These are phyloP conservation scores for Siniperca undulata DNA, from an alignment of 2,797 vertebrate genomes.

Conservation along the genomic window DNA sequence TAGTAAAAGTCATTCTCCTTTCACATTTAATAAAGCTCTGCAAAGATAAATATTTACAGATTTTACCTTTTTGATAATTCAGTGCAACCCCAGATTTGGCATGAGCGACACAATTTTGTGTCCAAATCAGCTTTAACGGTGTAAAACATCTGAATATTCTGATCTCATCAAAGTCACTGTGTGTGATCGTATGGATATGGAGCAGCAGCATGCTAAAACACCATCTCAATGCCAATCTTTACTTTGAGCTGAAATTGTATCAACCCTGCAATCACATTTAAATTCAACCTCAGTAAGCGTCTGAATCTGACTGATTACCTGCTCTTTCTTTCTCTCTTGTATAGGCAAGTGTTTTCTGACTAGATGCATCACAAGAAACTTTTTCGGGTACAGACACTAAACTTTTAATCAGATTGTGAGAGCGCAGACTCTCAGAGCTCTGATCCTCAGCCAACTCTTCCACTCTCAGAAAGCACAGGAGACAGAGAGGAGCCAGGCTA, in stretches of 20 bases:
- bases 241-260: conserved; percentile 5
- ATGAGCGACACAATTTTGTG: not conserved
- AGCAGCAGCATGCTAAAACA: conserved; percentile 10
- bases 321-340: not conserved
- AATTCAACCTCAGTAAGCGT: conserved; percentile 3
- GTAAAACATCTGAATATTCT: conserved; percentile 6
- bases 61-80: not conserved
- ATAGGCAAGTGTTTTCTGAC: not conserved
- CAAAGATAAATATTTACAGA: conserved; percentile 19
- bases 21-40: conserved; percentile 14
- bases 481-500: not conserved
- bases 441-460: conserved; percentile 44
- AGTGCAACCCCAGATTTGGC: conserved; percentile 1
- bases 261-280: conserved; percentile 4
- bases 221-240: not conserved
- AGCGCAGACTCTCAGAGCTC: conserved; percentile 5
- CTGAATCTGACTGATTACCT: not conserved
- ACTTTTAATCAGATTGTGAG: conserved; percentile 52
- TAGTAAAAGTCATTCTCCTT: conserved; percentile 15
- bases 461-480: conserved; percentile 16
- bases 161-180: not conserved
- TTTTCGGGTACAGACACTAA: conserved; percentile 1
- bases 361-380: conserved; percentile 16
- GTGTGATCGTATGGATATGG: conserved; percentile 7
- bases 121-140: conserved; percentile 15